These are phyloP conservation scores for Noctua pronuba DNA, from an alignment of 2,888 invertebrate genomes.

Conservation along the genomic window DNA sequence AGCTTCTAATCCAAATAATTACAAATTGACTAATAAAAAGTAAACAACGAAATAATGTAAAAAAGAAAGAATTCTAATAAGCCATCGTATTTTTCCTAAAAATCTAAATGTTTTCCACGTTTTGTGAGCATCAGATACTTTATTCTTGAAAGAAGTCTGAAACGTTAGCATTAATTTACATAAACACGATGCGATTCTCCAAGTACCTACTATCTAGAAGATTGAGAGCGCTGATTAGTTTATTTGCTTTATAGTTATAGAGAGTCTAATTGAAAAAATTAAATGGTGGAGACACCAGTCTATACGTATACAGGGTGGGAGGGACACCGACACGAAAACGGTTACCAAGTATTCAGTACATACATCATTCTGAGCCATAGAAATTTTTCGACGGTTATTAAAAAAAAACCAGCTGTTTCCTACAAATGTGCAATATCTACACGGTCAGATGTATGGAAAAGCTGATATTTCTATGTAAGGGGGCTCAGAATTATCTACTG, in stretches of 20 bases:
- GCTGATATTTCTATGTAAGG: no score
- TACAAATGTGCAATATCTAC: no score
- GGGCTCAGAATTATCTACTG: no score
- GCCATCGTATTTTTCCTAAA: conserved; percentile 14
- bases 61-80: conserved; percentile 5
- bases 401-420: no score
- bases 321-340: no score
- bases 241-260: conserved; percentile 19
- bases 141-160: conserved; percentile 37
- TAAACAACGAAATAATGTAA: background rate
- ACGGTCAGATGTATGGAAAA: no score
- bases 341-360: no score
- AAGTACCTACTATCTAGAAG: conserved; percentile 32
- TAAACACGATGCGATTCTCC: conserved; percentile 47
- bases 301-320: no score
- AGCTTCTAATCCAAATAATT: background rate
- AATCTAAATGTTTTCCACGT: conserved; percentile 29
- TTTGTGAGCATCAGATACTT: conserved; percentile 33
- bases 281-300: background rate
- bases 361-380: no score
- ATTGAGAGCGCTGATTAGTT: conserved; percentile 39
- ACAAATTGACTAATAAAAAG: background rate
- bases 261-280: conserved; percentile 16
- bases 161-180: conserved; percentile 52
- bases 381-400: no score